Conservation (phyloP, 2,113 vertebrate genomes). For the Marmota monax region DNA sequence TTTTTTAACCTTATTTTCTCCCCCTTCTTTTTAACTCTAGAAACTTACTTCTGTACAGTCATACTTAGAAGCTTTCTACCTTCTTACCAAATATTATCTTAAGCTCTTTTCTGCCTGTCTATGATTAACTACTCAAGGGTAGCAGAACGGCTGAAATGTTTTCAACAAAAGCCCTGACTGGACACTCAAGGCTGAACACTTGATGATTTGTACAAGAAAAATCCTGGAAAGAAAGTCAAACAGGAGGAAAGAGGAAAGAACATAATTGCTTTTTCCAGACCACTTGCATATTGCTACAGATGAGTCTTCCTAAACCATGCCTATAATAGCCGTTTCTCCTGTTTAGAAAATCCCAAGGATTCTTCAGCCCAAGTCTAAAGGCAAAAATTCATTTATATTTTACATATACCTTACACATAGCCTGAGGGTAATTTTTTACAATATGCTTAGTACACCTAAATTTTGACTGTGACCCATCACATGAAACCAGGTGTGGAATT, state of each 20-base stretch:
- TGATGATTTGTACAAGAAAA: not conserved
- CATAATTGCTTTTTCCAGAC: not conserved
- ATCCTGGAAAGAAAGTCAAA: not conserved
- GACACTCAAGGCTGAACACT: not conserved
- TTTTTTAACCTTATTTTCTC: slow-evolving; percentile 17
- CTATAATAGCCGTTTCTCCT: not conserved
- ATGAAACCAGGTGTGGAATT: too few species aligned
- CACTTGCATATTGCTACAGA: not conserved
- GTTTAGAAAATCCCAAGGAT: not conserved
- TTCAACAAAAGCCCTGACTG: not conserved
- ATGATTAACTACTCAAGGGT: slow-evolving; percentile 3
- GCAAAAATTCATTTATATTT: too few species aligned
- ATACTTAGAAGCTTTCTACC: not conserved
- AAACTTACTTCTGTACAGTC: not conserved
- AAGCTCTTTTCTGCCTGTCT: not conserved
- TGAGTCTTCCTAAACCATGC: not conserved
- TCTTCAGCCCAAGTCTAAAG: not conserved
- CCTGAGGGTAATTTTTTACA: too few species aligned
- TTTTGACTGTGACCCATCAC: too few species aligned
- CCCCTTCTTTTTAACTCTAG: not conserved
- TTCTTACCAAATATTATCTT: slow-evolving; percentile 20
- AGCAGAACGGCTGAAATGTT: slow-evolving; percentile 15
- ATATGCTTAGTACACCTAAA: too few species aligned
- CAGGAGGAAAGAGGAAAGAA: not conserved
- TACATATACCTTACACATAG: too few species aligned